Evolutionary conservation across 2,888 invertebrate species (phyloP).

Genomic region (Junonia oenone): DNA sequence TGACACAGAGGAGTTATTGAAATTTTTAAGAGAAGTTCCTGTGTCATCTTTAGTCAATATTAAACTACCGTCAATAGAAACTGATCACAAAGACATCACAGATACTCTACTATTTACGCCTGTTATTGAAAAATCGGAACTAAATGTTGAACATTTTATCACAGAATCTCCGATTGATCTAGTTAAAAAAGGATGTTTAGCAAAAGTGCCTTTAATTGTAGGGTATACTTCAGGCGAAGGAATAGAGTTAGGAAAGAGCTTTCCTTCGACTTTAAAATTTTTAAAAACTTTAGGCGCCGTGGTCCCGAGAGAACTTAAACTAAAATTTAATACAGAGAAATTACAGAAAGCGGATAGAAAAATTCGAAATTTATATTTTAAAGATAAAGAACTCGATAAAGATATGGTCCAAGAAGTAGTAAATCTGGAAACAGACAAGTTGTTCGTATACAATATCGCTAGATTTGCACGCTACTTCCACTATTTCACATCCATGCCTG

Average conservation of each 20-base stretch:
- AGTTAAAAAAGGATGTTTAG: conserved; percentile 46
- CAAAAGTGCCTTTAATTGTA: conserved; percentile 59
- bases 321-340: conserved; percentile 45
- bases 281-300: conserved; percentile 46
- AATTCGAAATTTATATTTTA: conserved; percentile 59
- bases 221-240: conserved; percentile 70
- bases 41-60: conserved; percentile 51
- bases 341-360: conserved; percentile 43
- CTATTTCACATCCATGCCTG: conserved; percentile 40
- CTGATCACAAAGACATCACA: conserved; percentile 46
- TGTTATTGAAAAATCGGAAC: conserved; percentile 57
- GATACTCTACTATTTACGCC: conserved; percentile 63
- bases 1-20: conserved; percentile 51
- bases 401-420: conserved; percentile 47
- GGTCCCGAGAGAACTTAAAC: conserved; percentile 64
- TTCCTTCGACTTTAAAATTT: conserved; percentile 39
- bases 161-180: conserved; percentile 46
- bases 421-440: conserved; percentile 53
- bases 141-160: conserved; percentile 52
- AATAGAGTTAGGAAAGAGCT: conserved; percentile 58
- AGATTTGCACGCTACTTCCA: conserved; percentile 55
- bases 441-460: conserved; percentile 57
- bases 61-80: conserved; percentile 49
- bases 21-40: conserved; percentile 53
- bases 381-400: conserved; percentile 42